These are phyloP conservation scores for Halisarca cf. caerulea DNA, from an alignment of 37 sponge, comb jelly and placozoan species.

Conservation along the genomic window DNA sequence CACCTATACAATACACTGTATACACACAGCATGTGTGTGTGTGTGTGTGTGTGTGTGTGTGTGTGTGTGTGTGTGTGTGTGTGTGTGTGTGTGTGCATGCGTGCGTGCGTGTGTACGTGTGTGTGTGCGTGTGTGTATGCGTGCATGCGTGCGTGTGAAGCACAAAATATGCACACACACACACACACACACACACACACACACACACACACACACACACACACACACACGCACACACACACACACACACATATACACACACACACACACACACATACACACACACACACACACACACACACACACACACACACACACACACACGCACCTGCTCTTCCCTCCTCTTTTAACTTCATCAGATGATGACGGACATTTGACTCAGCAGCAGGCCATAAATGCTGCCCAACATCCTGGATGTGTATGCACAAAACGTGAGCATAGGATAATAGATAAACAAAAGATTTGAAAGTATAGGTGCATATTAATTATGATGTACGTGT, in stretches of 20 bases:
- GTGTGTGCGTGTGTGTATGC: too few relatives aligned
- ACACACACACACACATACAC: neutral
- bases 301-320: too few relatives aligned
- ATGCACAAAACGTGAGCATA: neutral
- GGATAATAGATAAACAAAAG: neutral
- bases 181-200: too few relatives aligned
- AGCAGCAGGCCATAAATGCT: constrained; percentile 6
- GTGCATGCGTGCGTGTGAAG: too few relatives aligned
- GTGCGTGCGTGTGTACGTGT: too few relatives aligned
- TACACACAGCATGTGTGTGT: too few relatives aligned
- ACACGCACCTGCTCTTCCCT: constrained; percentile 2
- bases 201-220: too few relatives aligned
- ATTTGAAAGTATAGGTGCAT: neutral
- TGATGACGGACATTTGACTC: constrained; percentile 12
- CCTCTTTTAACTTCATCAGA: neutral
- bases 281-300: neutral
- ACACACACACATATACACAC: neutral
- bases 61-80: too few relatives aligned
- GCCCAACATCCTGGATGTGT: neutral
- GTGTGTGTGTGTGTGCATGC: too few relatives aligned
- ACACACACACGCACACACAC: neutral
- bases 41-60: too few relatives aligned
- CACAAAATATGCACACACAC: too few relatives aligned
- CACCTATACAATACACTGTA: too few relatives aligned
- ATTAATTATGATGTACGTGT: neutral